Evolutionary conservation across 1,140 invertebrate species (phyloP).

Genomic region (Leptoteleia sp.): DNA sequence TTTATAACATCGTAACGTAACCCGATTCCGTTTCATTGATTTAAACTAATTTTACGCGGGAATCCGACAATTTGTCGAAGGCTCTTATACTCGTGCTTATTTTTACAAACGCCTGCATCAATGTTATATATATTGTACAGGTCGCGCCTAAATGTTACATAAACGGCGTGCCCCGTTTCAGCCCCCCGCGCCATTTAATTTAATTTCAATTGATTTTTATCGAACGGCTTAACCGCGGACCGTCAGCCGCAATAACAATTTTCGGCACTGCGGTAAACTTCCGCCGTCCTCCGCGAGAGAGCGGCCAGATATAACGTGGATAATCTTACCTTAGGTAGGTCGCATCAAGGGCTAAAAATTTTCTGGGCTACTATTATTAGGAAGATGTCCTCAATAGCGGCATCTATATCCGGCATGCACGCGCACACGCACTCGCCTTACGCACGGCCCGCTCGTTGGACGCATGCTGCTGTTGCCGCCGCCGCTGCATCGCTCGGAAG

Average conservation of each 20-base stretch:
- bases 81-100: neutral
- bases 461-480: slow-evolving; percentile 39
- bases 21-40: slow-evolving; percentile 29
- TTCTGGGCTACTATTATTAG: slow-evolving; percentile 79
- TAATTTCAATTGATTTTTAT: too few species aligned
- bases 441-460: slow-evolving; percentile 53
- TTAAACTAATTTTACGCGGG: slow-evolving; percentile 26
- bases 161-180: too few species aligned
- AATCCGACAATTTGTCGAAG: too few species aligned
- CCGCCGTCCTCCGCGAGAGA: slow-evolving; percentile 33
- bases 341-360: slow-evolving; percentile 80
- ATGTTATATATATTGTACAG: neutral
- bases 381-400: slow-evolving; percentile 77
- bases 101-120: neutral
- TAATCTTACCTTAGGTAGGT: slow-evolving; percentile 67
- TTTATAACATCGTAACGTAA: slow-evolving; percentile 28
- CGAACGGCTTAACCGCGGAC: slow-evolving; percentile 1
- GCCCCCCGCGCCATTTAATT: too few species aligned
- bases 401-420: slow-evolving; percentile 77
- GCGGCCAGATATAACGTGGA: slow-evolving; percentile 56
- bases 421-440: slow-evolving; percentile 64
- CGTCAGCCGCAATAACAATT: slow-evolving; percentile 5
- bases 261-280: slow-evolving; percentile 41
- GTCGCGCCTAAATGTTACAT: too few species aligned
- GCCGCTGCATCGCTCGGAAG: slow-evolving; percentile 54